phyloP scores from a whole-genome alignment of 2,113 vertebrate genomes.

The Silurus glanis region DNA sequence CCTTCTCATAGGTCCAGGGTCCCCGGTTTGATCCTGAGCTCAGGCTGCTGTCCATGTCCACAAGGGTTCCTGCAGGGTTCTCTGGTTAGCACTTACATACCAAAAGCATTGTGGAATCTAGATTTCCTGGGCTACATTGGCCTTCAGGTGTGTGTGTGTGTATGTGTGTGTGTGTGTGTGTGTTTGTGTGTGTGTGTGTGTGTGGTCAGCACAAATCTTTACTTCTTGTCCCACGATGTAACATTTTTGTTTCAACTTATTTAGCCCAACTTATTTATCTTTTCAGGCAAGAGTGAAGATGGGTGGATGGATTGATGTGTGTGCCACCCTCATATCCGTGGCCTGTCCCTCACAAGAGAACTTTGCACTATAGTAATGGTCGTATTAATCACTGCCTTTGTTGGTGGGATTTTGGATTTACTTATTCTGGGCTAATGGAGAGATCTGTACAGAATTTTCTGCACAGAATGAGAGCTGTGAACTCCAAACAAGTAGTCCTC shows the following conservation, averaged over 20 bases:
- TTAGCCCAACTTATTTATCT: neutral
- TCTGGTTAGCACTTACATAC: too few species aligned
- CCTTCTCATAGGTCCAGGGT: neutral
- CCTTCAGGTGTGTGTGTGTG: neutral
- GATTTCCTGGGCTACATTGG: neutral
- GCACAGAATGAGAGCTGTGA: neutral
- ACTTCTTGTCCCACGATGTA: neutral
- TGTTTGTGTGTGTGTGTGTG: neutral
- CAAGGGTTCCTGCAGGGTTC: too few species aligned
- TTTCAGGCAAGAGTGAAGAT: neutral
- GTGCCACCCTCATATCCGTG: neutral
- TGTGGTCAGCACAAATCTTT: conserved; percentile 10
- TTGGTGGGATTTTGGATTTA: conserved; percentile 30
- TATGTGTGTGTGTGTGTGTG: neutral
- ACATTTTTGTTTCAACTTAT: too few species aligned
- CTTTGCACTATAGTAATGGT: conserved; percentile 19
- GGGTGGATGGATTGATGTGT: neutral
- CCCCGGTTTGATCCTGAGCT: neutral
- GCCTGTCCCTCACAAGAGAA: neutral
- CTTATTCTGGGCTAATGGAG: neutral
- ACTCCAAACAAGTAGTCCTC: neutral
- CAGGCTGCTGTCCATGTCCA: neutral
- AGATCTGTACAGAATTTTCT: neutral
- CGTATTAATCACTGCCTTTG: conserved; percentile 29
- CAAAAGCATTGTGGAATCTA: too few species aligned